Percentiles rank a stretch among this genome's conserved stretches.
These are phyloP conservation scores for Athripsodes cinereus DNA, from an alignment of 2,888 invertebrate genomes.

Conservation along the genomic window DNA sequence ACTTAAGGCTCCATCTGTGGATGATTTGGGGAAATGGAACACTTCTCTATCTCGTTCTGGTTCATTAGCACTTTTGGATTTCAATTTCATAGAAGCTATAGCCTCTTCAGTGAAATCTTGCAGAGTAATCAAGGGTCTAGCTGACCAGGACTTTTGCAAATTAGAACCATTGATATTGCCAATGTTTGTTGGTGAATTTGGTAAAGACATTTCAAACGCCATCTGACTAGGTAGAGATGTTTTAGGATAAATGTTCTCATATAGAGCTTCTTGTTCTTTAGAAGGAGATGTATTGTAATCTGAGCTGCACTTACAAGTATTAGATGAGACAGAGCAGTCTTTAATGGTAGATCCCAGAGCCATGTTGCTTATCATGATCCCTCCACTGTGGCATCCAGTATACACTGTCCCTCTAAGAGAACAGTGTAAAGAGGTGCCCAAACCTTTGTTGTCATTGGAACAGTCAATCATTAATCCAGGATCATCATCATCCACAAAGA, in stretches of 20 bases:
- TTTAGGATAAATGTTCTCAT: constrained; percentile 25
- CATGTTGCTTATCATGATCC: constrained; percentile 26
- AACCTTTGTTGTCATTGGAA: constrained; percentile 4
- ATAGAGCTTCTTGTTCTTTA: constrained; percentile 22
- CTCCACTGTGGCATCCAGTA: constrained; percentile 24
- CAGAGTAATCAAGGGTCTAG: constrained; percentile 19
- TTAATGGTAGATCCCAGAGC: constrained; percentile 14
- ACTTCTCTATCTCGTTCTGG: constrained; percentile 48
- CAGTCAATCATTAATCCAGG: constrained; percentile 25
- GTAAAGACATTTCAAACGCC: constrained; percentile 25
- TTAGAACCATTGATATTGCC: constrained; percentile 3
- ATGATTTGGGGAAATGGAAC: constrained; percentile 51
- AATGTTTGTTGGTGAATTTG: constrained; percentile 20
- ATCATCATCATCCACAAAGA: constrained; percentile 24
- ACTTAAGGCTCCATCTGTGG: constrained; percentile 52
- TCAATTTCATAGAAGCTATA: constrained; percentile 15
- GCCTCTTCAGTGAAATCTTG: constrained; percentile 22
- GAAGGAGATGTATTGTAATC: constrained; percentile 12
- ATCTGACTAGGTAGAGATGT: constrained; percentile 16
- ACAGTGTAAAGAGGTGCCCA: constrained; percentile 11
- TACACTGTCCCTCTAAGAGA: constrained; percentile 22
- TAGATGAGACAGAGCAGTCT: constrained; percentile 13
- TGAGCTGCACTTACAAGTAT: constrained; percentile 10
- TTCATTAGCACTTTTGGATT: constrained; percentile 45
- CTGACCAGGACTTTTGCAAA: constrained; percentile 25